These are phyloP conservation scores for Acleris sparsana DNA, from an alignment of 2,888 invertebrate species.

Conservation along the genomic window DNA sequence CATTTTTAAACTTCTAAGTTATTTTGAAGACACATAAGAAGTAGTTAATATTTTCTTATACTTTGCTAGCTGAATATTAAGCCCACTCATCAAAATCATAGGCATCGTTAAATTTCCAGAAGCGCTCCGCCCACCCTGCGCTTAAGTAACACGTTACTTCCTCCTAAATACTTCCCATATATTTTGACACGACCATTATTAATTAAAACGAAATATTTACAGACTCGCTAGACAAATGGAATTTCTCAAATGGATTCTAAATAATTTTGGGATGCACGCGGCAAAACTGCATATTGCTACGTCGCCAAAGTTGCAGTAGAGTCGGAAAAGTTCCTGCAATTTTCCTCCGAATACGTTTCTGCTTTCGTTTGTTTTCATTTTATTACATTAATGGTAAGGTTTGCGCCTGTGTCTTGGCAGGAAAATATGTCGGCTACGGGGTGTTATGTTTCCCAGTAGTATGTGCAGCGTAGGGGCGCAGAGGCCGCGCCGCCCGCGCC, in stretches of 20 bases:
- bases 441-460: constrained; percentile 59
- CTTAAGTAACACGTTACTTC: constrained; percentile 1
- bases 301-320: constrained; percentile 56
- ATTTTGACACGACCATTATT: constrained; percentile 2
- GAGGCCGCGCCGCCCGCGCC: constrained; percentile 57
- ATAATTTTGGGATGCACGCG: constrained; percentile 35
- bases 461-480: constrained; percentile 61
- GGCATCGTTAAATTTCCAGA: not conserved
- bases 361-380: constrained; percentile 50
- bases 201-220: constrained; percentile 5
- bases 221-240: constrained; percentile 4
- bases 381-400: constrained; percentile 50
- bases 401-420: constrained; percentile 68
- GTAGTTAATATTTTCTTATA: too few species aligned
- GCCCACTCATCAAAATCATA: too few species aligned
- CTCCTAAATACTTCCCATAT: constrained; percentile 5
- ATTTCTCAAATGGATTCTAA: constrained; percentile 20
- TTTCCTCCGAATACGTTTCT: constrained; percentile 59
- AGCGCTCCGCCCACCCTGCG: constrained; percentile 7
- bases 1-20: too few species aligned
- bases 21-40: too few species aligned
- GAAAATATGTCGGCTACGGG: constrained; percentile 55
- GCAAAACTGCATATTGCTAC: constrained; percentile 45
- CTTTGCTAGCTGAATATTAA: too few species aligned
- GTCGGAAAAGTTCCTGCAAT: constrained; percentile 76